Base-by-base conservation (phyloP, 2,888 invertebrate species). In the Rhorus exstirpatorius region DNA sequence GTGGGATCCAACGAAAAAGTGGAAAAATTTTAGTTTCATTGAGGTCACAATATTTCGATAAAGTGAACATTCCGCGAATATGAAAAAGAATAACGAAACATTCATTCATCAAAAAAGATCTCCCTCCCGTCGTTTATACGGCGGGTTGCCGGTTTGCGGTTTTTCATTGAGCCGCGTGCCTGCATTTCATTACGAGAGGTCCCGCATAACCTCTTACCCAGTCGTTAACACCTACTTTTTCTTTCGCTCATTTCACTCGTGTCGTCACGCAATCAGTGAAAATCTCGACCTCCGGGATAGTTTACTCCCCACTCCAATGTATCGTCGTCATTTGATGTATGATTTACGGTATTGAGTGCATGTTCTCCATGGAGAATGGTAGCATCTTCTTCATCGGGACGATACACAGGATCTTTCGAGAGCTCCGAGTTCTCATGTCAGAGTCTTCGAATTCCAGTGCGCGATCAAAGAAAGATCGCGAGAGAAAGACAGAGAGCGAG, bases 361-460 rank as follows among this genome's bases (percentile, higher is more conserved):
- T 71, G 46, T 44, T 53, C 8, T 31, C 12, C 19, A 53, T 41
- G 44, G 53, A 65, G 58, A 35, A 58, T 58, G n/a, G 58, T 53
- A 51, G 70, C 61, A 72, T 51, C 71, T 70, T 76, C 55, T 63
- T 76, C 70, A 68, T 84, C 63, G 17, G 10, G 51, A 79, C 58
- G 75, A 63, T 75, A 49, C 55, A 76, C 58, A 81, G 67, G 55
- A 83, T 79, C 51, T 58, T 67, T 58, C 58, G 49, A 68, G 79
- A 76, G 71, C 79, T 76, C 46, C 19, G 74, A 83, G 79, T 79
- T 81, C 77, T 68, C 76, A 65, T 83, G 80, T 79, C 79, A 75
- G 74, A 84, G 79, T 82, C 79, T 81, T 82, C 49, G 76, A 81
- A 85, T 85, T 85, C 83, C 85, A 78, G 76, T 63, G 68, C 76